These are phyloP conservation scores for Drosophila virilis DNA, from an alignment of 1,140 invertebrate genomes.

Conservation along the genomic window DNA sequence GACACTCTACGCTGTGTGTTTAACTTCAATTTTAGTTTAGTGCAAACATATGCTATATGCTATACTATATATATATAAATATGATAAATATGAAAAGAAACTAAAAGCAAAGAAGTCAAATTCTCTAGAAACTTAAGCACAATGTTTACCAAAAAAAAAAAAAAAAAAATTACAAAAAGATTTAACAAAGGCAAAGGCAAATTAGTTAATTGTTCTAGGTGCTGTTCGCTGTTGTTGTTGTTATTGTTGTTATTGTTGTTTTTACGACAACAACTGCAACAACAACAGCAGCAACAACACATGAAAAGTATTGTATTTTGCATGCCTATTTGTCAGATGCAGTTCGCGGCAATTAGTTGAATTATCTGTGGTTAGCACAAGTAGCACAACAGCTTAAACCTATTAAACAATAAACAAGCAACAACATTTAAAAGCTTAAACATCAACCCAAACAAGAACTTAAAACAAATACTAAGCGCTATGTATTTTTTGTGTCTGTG, in stretches of 20 bases:
- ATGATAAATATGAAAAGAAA: neutral
- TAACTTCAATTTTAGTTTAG: slow-evolving; percentile 71
- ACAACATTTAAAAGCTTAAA: slow-evolving; percentile 2
- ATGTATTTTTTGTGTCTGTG: slow-evolving; percentile 58
- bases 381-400: slow-evolving; percentile 46
- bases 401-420: slow-evolving; percentile 25
- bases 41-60: slow-evolving; percentile 22
- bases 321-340: slow-evolving; percentile 39
- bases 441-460: neutral
- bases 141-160: slow-evolving; percentile 71
- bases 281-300: slow-evolving; percentile 16
- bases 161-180: neutral
- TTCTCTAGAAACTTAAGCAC: slow-evolving; percentile 72
- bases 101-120: slow-evolving; percentile 76
- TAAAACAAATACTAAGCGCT: slow-evolving; percentile 65
- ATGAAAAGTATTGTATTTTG: slow-evolving; percentile 68
- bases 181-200: slow-evolving; percentile 20
- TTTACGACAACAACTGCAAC: slow-evolving; percentile 12
- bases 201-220: slow-evolving; percentile 49
- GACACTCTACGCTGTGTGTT: slow-evolving; percentile 41
- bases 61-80: slow-evolving; percentile 25
- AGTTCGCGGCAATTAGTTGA: slow-evolving; percentile 45
- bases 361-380: slow-evolving; percentile 75
- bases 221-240: slow-evolving; percentile 2
- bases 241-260: too few relatives aligned